Percentiles rank a stretch among this genome's conserved stretches.
These are phyloP conservation scores for Lemur catta DNA, from an alignment of 2,797 vertebrate genomes.

Conservation along the genomic window DNA sequence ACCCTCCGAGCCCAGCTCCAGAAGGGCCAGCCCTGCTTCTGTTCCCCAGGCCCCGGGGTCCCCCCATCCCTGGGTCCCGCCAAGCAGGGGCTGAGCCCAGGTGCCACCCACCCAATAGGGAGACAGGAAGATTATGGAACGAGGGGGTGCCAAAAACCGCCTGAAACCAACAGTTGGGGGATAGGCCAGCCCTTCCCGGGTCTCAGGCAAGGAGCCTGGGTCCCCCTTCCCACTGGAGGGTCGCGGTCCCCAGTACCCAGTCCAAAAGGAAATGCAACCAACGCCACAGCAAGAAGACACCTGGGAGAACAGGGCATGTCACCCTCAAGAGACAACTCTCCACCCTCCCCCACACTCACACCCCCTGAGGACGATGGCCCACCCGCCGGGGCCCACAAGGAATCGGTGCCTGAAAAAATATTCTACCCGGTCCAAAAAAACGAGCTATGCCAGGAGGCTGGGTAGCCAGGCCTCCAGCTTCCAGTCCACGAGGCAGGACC, in stretches of 20 bases:
- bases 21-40: not conserved
- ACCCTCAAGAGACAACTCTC: not conserved
- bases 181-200: not conserved
- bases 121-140: not conserved
- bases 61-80: not conserved
- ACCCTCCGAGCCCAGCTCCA: slow-evolving; percentile 6
- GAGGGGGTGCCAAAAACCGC: not conserved
- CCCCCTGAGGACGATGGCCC: slow-evolving; percentile 45
- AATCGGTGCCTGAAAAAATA: slow-evolving; percentile 74
- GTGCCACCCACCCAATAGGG: not conserved
- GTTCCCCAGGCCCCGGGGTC: not conserved
- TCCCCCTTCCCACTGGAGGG: not conserved
- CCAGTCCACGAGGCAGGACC: not conserved
- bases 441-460: slow-evolving; percentile 1
- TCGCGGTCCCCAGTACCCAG: not conserved
- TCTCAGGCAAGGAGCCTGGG: not conserved
- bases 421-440: slow-evolving; percentile 64
- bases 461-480: not conserved
- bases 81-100: not conserved
- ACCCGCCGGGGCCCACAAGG: not conserved
- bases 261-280: not conserved
- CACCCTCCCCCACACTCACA: not conserved
- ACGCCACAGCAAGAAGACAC: not conserved
- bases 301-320: not conserved
- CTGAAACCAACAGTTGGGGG: not conserved